These are phyloP conservation scores for Argya squamiceps DNA, from an alignment of 2,797 vertebrate genomes.

Conservation along the genomic window DNA sequence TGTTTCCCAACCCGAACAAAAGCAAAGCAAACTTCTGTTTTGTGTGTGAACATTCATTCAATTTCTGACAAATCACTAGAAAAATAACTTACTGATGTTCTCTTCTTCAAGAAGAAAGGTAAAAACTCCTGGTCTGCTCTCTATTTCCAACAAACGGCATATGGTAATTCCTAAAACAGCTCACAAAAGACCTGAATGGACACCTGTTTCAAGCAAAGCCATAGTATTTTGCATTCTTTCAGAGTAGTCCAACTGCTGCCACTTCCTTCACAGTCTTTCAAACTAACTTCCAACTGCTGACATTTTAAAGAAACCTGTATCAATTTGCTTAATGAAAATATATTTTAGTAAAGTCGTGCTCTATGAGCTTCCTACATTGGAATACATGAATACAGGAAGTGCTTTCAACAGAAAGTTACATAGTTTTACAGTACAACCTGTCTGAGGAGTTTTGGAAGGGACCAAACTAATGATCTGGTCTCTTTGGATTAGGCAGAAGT, in stretches of 20 bases:
- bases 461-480: constrained; percentile 62
- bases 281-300: background rate
- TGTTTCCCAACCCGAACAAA: background rate
- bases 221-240: background rate
- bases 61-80: background rate
- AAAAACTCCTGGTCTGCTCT: background rate
- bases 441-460: constrained; percentile 69
- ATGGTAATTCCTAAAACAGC: background rate
- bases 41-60: background rate
- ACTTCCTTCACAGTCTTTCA: constrained; percentile 5
- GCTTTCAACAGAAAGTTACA: constrained; percentile 78
- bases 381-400: constrained; percentile 70
- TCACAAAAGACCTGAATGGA: background rate
- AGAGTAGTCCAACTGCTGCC: background rate
- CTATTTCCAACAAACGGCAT: background rate
- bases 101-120: constrained; percentile 43
- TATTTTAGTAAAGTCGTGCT: constrained; percentile 56
- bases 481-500: constrained; percentile 73
- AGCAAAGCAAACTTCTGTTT: background rate
- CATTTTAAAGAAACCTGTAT: constrained; percentile 46
- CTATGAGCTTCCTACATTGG: constrained; percentile 72
- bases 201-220: background rate
- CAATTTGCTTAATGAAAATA: constrained; percentile 51
- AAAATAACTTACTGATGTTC: constrained; percentile 18
- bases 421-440: constrained; percentile 76